Percentiles rank a stretch among this genome's conserved stretches.
Conservation (phyloP, 2,888 invertebrate genomes). For the Heteropelma amictum region DNA sequence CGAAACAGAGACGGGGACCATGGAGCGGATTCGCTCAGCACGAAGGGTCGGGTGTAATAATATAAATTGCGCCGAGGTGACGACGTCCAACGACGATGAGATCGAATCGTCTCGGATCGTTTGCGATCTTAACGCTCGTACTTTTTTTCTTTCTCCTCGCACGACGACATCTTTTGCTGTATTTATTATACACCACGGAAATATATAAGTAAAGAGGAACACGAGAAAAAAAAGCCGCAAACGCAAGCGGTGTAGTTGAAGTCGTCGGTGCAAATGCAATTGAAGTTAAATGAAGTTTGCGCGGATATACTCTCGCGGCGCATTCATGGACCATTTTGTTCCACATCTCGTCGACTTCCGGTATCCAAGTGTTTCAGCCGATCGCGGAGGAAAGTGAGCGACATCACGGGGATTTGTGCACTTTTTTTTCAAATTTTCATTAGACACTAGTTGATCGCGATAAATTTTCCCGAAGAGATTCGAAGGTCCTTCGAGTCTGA, state of each 20-base stretch:
- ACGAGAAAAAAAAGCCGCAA: not conserved
- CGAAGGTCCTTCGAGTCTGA: too few relatives aligned
- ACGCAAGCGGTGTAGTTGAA: not conserved
- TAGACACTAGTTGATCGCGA: too few relatives aligned
- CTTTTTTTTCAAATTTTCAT: too few relatives aligned
- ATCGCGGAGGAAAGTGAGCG: too few relatives aligned
- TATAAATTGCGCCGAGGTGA: conserved; percentile 45
- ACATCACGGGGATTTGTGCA: too few relatives aligned
- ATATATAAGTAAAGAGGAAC: not conserved
- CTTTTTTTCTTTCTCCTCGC: conserved; percentile 16
- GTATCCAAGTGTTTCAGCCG: too few relatives aligned
- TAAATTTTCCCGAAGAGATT: too few relatives aligned
- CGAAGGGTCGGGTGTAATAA: conserved; percentile 33
- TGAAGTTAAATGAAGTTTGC: not conserved
- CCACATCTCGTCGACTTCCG: not conserved
- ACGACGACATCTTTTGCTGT: conserved; percentile 18
- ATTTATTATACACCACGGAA: not conserved
- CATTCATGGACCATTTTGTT: not conserved
- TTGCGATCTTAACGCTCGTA: conserved; percentile 43
- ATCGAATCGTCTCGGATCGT: conserved; percentile 42
- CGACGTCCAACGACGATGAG: conserved; percentile 47
- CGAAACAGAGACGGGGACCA: conserved; percentile 2
- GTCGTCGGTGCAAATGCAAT: not conserved
- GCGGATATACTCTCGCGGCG: too few relatives aligned
- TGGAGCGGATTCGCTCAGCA: conserved; percentile 6